Evolutionary conservation across 2,797 vertebrate species (phyloP).

Genomic region (Gymnothorax javanicus): DNA sequence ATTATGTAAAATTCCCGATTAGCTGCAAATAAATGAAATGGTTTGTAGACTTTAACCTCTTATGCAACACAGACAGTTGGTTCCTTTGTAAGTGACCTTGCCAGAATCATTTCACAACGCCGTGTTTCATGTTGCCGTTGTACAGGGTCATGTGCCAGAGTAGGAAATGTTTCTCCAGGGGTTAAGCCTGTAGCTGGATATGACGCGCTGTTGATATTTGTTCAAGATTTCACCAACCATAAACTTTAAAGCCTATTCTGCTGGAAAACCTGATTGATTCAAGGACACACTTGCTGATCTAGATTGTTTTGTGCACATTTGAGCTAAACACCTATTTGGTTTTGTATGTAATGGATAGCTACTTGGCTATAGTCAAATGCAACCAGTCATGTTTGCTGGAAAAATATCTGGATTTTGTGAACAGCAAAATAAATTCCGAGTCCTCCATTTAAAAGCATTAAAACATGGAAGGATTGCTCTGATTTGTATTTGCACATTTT

Average conservation of each 20-base stretch:
- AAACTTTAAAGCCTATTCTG: not conserved
- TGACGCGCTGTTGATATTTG: not conserved
- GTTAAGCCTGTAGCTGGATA: not conserved
- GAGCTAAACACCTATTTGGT: too few species aligned
- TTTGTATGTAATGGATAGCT: too few species aligned
- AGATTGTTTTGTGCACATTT: not conserved
- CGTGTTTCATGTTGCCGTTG: not conserved
- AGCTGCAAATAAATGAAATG: constrained; percentile 3
- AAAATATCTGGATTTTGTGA: not conserved
- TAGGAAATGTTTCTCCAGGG: not conserved
- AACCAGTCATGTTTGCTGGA: not conserved
- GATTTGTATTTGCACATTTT: not conserved
- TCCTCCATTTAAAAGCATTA: not conserved
- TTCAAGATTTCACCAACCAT: not conserved
- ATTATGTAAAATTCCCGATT: constrained; percentile 17
- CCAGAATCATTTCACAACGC: not conserved
- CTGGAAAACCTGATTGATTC: not conserved
- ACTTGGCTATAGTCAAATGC: too few species aligned
- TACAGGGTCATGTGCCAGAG: not conserved
- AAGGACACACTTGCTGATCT: not conserved
- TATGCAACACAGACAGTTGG: not conserved
- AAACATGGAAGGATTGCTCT: too few species aligned
- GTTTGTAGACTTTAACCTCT: not conserved
- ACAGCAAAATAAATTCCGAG: not conserved
- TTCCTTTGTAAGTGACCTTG: not conserved